Percentiles rank a stretch among this genome's conserved stretches.
phyloP scores from a whole-genome alignment of 2,113 vertebrate species.

The Colinus virginianus region DNA sequence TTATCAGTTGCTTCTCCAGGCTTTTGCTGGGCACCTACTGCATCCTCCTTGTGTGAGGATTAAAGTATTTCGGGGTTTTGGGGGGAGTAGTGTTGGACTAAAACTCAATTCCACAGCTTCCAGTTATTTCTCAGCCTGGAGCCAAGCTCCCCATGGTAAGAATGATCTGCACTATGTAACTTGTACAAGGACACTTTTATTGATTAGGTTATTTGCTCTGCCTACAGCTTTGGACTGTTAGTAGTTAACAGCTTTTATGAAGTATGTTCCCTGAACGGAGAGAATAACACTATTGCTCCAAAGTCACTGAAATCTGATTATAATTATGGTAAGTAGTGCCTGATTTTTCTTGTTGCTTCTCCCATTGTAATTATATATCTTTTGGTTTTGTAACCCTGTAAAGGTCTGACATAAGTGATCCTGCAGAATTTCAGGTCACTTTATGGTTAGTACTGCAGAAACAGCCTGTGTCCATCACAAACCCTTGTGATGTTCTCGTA shows the following conservation, averaged over 20 bases:
- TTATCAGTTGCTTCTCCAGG: neutral
- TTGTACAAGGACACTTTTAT: neutral
- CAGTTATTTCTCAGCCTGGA: accelerated
- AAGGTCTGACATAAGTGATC: neutral
- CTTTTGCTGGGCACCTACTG: neutral
- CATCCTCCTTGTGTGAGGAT: neutral
- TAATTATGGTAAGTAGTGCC: neutral
- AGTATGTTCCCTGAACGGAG: neutral
- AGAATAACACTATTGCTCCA: neutral
- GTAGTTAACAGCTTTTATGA: neutral
- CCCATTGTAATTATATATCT: neutral
- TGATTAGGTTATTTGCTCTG: neutral
- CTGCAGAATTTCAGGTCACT: neutral
- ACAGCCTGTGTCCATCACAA: neutral
- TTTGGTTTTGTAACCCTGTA: neutral
- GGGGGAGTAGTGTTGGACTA: accelerated
- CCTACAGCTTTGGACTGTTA: neutral
- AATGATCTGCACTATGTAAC: neutral
- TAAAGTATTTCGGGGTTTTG: neutral
- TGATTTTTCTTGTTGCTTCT: neutral
- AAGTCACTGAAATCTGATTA: neutral
- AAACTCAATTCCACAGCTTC: neutral
- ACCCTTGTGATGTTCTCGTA: neutral
- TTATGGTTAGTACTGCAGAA: neutral
- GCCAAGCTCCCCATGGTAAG: neutral